These are phyloP conservation scores for Brachionus koreanus DNA, from an alignment of 1,140 invertebrate species.

Conservation along the genomic window DNA sequence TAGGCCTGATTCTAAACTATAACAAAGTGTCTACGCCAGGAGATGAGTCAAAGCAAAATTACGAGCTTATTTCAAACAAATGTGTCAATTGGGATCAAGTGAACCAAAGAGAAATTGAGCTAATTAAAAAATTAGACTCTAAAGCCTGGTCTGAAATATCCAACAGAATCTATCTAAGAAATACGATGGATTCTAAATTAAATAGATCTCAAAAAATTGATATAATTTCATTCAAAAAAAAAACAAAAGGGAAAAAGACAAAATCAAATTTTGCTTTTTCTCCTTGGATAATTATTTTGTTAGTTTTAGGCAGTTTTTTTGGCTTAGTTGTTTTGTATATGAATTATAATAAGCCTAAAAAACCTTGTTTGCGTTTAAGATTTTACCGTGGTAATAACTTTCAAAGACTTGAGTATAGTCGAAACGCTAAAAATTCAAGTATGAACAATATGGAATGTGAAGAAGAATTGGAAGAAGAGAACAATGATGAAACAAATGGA, in stretches of 20 bases:
- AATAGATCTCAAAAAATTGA: not conserved
- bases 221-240: not conserved
- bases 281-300: not conserved
- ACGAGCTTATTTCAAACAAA: conserved; percentile 21
- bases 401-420: conserved; percentile 1
- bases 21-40: not conserved
- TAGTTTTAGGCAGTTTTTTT: not conserved
- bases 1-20: not conserved
- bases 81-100: not conserved
- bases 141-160: not conserved
- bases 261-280: not conserved
- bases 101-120: not conserved
- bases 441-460: not conserved
- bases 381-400: conserved; percentile 24
- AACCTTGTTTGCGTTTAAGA: conserved; percentile 16
- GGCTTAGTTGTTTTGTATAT: not conserved
- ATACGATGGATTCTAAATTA: not conserved
- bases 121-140: not conserved
- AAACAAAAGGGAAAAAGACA: not conserved
- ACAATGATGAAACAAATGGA: conserved; percentile 27
- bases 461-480: not conserved
- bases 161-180: not conserved
- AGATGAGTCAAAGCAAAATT: conserved; percentile 24
- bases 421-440: not conserved
- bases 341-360: not conserved